phyloP scores from a whole-genome alignment of 1,140 invertebrate species.

The Eufriesea mexicana region DNA sequence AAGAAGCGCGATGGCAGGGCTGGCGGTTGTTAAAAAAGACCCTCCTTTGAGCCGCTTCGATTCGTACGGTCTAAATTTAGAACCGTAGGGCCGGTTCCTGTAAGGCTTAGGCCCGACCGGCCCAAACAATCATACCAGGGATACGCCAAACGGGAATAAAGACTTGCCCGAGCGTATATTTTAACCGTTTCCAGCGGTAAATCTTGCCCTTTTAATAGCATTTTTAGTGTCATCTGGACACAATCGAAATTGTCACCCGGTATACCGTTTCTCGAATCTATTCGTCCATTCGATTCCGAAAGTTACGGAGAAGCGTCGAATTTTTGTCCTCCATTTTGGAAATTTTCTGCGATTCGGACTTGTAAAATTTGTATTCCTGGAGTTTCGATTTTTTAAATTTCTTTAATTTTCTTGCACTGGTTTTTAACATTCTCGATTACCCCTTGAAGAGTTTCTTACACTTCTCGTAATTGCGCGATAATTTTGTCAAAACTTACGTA shows the following conservation, averaged over 20 bases:
- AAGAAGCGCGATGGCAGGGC: conserved; percentile 23
- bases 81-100: conserved; percentile 51
- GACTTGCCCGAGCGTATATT: conserved; percentile 4
- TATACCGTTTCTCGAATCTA: neutral
- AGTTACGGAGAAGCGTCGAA: neutral
- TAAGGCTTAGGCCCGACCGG: conserved; percentile 25
- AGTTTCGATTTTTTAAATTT: neutral
- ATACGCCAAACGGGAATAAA: conserved; percentile 1
- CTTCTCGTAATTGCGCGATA: no score
- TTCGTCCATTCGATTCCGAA: neutral
- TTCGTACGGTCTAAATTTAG: conserved; percentile 69
- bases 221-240: neutral
- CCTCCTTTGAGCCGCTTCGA: conserved; percentile 57
- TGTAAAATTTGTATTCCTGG: no score
- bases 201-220: neutral
- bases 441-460: no score
- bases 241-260: neutral
- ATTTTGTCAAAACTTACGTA: no score
- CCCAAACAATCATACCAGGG: conserved; percentile 14
- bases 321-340: no score
- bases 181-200: neutral
- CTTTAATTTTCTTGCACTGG: no score
- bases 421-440: no score
- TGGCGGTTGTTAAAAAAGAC: conserved; percentile 46
- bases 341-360: no score